Evolutionary conservation across 2,113 vertebrate genomes (phyloP).

Genomic region (Damaliscus lunatus): DNA sequence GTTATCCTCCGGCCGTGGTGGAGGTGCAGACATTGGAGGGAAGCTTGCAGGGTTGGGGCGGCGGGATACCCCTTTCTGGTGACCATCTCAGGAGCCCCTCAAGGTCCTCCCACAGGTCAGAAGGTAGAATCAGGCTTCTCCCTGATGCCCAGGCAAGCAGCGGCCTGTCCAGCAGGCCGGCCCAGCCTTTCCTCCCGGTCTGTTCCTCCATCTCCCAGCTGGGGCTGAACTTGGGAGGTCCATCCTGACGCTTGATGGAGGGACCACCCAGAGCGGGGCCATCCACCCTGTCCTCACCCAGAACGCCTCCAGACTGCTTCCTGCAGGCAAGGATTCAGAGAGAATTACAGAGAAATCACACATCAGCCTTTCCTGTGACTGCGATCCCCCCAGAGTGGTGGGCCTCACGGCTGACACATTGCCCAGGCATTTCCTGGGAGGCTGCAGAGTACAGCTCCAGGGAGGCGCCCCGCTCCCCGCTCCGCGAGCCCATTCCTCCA

Average conservation of each 20-base stretch:
- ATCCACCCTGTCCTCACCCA: too few species aligned
- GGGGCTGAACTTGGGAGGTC: background rate
- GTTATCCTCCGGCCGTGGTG: background rate
- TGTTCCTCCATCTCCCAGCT: background rate
- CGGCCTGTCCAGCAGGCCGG: fast-evolving
- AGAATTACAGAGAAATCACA: background rate
- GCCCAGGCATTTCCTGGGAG: fast-evolving
- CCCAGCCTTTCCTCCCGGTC: fast-evolving
- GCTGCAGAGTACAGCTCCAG: background rate
- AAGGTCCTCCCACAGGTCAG: background rate
- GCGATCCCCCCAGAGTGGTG: fast-evolving
- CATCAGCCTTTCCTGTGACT: fast-evolving
- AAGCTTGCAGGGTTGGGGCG: background rate
- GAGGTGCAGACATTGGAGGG: fast-evolving
- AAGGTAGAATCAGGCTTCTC: background rate
- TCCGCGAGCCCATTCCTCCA: fast-evolving
- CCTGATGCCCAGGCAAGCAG: background rate
- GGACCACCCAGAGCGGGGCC: background rate
- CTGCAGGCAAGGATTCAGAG: background rate
- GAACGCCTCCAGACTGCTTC: background rate
- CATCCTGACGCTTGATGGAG: background rate
- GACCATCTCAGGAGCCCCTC: background rate
- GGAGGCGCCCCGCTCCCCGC: fast-evolving
- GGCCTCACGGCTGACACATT: fast-evolving
- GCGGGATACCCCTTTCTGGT: background rate